These are phyloP conservation scores for Mellivora capensis DNA, from an alignment of 2,113 vertebrate genomes.

Conservation along the genomic window DNA sequence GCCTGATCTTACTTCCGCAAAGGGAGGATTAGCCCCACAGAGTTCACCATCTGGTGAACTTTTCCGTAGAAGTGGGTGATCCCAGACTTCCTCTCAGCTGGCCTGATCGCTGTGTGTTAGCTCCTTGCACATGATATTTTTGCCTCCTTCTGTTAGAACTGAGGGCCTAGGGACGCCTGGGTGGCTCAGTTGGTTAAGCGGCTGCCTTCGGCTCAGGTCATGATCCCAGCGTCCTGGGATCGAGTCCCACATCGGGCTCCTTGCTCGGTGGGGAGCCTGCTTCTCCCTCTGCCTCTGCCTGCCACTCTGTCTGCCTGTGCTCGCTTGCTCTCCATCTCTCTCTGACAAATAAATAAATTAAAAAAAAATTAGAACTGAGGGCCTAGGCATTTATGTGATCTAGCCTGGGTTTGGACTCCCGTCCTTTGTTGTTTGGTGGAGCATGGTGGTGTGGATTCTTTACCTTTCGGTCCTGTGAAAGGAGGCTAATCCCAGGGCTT, in stretches of 20 bases:
- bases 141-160: neutral
- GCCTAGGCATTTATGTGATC: neutral
- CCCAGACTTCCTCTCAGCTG: neutral
- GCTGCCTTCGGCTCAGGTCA: too few species aligned
- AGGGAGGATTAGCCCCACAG: neutral
- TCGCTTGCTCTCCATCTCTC: too few species aligned
- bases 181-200: too few species aligned
- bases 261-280: too few species aligned
- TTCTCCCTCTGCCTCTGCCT: too few species aligned
- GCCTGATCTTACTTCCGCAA: rapidly evolving
- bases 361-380: neutral
- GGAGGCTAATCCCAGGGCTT: neutral
- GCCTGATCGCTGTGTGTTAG: neutral
- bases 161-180: neutral
- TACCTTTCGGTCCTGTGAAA: neutral
- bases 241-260: too few species aligned
- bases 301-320: too few species aligned
- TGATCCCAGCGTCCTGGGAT: too few species aligned
- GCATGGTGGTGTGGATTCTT: neutral
- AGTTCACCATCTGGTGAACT: neutral
- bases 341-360: too few species aligned
- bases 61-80: neutral
- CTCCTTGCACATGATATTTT: neutral
- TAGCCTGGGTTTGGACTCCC: neutral
- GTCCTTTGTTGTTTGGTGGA: neutral